Evolutionary conservation across 2,888 invertebrate species (phyloP).

Genomic region (Melanostoma mellinum): DNA sequence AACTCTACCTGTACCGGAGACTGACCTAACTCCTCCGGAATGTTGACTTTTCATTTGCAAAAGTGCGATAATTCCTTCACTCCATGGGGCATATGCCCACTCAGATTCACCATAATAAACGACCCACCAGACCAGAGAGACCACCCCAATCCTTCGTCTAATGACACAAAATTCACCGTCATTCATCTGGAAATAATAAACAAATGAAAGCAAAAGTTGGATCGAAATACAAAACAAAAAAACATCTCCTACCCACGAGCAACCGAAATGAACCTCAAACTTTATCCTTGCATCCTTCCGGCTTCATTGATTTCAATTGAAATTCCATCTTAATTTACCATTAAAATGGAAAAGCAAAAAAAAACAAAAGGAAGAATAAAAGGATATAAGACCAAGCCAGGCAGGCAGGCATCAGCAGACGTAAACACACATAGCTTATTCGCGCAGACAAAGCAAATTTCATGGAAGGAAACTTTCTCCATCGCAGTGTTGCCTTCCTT

Average conservation of each 20-base stretch:
- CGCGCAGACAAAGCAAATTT: constrained; percentile 50
- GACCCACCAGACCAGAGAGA: constrained; percentile 36
- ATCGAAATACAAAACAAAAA: not conserved
- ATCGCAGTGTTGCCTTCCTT: not conserved
- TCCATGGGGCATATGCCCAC: constrained; percentile 37
- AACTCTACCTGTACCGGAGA: constrained; percentile 6
- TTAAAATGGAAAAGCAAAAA: constrained; percentile 37
- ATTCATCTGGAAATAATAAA: constrained; percentile 52
- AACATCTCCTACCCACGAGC: not conserved
- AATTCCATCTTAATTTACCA: constrained; percentile 71
- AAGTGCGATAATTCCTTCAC: constrained; percentile 64
- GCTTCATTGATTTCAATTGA: constrained; percentile 72
- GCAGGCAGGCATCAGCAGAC: constrained; percentile 11
- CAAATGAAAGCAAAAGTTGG: constrained; percentile 21
- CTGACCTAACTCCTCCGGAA: not conserved
- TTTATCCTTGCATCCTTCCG: constrained; percentile 67
- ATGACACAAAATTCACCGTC: constrained; percentile 42
- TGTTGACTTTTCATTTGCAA: constrained; percentile 63
- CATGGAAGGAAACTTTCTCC: constrained; percentile 55
- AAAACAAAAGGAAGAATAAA: constrained; percentile 27
- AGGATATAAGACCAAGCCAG: constrained; percentile 15
- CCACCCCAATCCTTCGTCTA: constrained; percentile 26
- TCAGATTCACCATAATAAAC: not conserved
- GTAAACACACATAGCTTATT: constrained; percentile 40
- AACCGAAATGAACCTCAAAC: constrained; percentile 58